Percentiles rank a stretch among this genome's conserved stretches.
These are phyloP conservation scores for Lithophane leautieri DNA, from an alignment of 2,888 invertebrate genomes.

Conservation along the genomic window DNA sequence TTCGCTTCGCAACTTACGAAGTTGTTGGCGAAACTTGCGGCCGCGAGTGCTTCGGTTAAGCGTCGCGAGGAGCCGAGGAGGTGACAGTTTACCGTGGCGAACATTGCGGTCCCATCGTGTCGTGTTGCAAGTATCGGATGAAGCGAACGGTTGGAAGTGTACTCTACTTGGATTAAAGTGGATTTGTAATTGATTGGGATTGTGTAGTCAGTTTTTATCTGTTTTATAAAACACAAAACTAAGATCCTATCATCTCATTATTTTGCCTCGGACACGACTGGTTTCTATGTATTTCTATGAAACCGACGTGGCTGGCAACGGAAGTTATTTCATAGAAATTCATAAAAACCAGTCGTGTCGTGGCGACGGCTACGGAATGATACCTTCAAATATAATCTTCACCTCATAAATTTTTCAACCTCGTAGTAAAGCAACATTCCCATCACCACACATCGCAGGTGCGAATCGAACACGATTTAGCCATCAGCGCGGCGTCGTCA, in stretches of 20 bases:
- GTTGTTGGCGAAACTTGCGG: constrained; percentile 79
- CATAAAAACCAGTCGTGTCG: no score
- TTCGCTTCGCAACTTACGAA: constrained; percentile 76
- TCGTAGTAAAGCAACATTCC: constrained; percentile 75
- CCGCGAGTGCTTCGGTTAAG: constrained; percentile 73
- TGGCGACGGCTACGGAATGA: no score
- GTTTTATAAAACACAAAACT: no score
- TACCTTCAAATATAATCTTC: background rate
- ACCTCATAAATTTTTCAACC: background rate
- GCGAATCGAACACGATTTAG: constrained; percentile 89
- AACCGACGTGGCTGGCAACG: no score
- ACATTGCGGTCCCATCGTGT: constrained; percentile 72
- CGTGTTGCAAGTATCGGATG: constrained; percentile 64
- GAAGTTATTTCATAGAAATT: no score
- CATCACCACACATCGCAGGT: constrained; percentile 78
- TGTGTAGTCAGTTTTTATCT: no score
- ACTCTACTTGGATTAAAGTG: constrained; percentile 45
- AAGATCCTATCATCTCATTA: no score
- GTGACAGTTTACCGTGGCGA: constrained; percentile 79
- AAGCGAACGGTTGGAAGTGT: constrained; percentile 6
- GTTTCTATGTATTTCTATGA: no score
- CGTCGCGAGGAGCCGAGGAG: constrained; percentile 63
- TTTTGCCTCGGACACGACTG: no score
- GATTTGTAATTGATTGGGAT: no score
- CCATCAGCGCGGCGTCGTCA: constrained; percentile 86